A percentile compares a stretch with the other conserved stretches of the same genome.
Conservation (phyloP, 2,113 vertebrate genomes). For the Tachysurus vachellii region DNA sequence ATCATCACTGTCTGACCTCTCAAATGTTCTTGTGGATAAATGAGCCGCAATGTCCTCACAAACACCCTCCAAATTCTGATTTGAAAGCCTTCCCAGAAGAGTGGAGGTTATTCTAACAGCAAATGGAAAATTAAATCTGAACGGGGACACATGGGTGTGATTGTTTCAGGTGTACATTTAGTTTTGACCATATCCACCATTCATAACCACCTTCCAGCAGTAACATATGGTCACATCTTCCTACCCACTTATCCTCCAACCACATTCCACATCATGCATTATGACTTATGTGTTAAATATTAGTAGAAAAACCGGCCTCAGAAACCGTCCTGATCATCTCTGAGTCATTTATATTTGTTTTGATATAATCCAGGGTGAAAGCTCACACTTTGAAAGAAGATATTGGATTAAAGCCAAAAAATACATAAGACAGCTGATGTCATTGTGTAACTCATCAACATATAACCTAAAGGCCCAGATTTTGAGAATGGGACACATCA, state of each 20-base stretch:
- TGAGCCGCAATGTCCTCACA: background rate
- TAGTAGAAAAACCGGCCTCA: background rate
- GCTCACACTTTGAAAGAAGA: background rate
- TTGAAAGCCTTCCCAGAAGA: background rate
- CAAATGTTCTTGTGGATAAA: background rate
- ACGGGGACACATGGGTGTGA: background rate
- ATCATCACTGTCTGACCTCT: background rate
- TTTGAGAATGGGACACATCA: background rate
- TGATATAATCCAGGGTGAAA: background rate
- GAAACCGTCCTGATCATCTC: background rate
- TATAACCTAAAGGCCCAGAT: slow-evolving; percentile 6
- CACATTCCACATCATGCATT: background rate
- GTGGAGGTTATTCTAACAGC: background rate
- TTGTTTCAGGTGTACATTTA: background rate
- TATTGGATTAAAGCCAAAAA: slow-evolving; percentile 16
- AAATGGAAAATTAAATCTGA: background rate
- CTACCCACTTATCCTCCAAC: background rate
- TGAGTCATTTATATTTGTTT: background rate
- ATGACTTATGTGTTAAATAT: background rate
- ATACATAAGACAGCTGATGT: background rate
- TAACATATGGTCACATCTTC: background rate
- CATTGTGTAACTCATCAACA: background rate
- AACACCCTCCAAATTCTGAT: background rate
- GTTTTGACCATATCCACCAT: background rate
- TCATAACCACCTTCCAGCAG: too few relatives aligned